phyloP scores from a whole-genome alignment of 2,888 invertebrate genomes.

The Drosophila neotestacea region DNA sequence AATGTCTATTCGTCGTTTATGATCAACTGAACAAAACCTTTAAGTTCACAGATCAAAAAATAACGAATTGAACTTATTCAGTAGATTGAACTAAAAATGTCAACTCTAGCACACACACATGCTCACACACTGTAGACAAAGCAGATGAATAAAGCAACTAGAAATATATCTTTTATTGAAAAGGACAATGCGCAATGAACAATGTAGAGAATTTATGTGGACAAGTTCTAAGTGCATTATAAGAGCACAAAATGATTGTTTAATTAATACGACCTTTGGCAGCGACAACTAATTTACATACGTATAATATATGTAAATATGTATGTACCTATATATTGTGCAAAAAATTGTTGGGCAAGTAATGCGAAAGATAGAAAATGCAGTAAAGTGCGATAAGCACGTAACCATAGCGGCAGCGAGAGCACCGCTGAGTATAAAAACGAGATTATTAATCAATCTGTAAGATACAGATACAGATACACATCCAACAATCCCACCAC shows the following conservation, averaged over 20 bases:
- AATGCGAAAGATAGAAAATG: conserved; percentile 67
- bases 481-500: conserved; percentile 52
- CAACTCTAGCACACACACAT: conserved; percentile 12
- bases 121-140: neutral
- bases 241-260: conserved; percentile 50
- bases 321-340: conserved; percentile 7
- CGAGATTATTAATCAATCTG: conserved; percentile 78
- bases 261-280: conserved; percentile 72
- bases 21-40: no score
- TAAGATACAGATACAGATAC: conserved; percentile 71
- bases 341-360: conserved; percentile 34
- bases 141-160: conserved; percentile 6
- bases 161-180: conserved; percentile 11
- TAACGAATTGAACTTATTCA: no score
- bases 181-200: conserved; percentile 3
- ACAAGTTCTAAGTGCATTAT: conserved; percentile 23
- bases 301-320: conserved; percentile 2
- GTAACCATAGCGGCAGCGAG: conserved; percentile 56
- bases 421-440: conserved; percentile 63
- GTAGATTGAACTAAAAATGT: no score
- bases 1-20: no score
- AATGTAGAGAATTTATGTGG: neutral
- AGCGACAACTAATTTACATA: conserved; percentile 30
- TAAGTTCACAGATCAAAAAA: no score
- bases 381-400: conserved; percentile 76